These are phyloP conservation scores for Clepsis dumicolana DNA, from an alignment of 2,888 invertebrate genomes.

Conservation along the genomic window DNA sequence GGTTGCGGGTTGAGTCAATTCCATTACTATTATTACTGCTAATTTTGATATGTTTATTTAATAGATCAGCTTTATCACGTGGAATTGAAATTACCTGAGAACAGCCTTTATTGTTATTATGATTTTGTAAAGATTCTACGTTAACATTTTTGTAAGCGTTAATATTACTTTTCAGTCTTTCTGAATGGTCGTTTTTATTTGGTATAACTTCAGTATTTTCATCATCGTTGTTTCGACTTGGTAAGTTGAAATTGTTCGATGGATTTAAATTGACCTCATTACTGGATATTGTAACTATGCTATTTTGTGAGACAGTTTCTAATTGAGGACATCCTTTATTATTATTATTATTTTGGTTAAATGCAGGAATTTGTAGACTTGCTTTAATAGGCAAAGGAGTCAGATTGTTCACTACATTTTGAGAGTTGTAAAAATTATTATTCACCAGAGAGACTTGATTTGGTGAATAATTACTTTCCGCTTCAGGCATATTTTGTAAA, in stretches of 20 bases:
- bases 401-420: background rate
- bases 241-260: background rate
- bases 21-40: background rate
- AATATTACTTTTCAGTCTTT: background rate
- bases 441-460: background rate
- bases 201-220: background rate
- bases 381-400: background rate
- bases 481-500: background rate
- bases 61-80: constrained; percentile 9
- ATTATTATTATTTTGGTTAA: background rate
- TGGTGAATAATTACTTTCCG: background rate
- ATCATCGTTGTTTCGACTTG: background rate
- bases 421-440: background rate
- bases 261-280: background rate
- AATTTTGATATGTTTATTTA: constrained; percentile 6
- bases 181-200: background rate
- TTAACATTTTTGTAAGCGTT: background rate
- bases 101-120: constrained; percentile 27
- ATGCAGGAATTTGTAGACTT: background rate
- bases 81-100: constrained; percentile 25
- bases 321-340: constrained; percentile 22
- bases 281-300: background rate
- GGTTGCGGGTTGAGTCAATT: background rate
- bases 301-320: background rate
- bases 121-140: background rate